A percentile compares a stretch with the other conserved stretches of the same genome.
Conservation (phyloP, 2,888 invertebrate species). For the Nasonia oneida region DNA sequence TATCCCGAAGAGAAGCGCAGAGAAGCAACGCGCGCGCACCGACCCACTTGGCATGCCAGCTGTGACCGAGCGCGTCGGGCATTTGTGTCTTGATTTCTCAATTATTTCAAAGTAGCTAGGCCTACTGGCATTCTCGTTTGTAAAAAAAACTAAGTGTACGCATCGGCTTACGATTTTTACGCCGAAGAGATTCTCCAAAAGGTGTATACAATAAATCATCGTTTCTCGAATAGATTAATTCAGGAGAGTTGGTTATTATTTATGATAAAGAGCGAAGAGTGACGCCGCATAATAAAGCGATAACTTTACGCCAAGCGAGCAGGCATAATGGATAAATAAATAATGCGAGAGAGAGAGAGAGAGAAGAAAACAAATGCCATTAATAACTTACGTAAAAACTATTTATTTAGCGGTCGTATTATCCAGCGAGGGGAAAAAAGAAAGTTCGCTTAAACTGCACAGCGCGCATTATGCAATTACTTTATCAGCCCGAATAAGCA, state of each 20-base stretch:
- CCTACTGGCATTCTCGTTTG: not conserved
- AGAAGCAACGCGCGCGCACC: constrained; percentile 51
- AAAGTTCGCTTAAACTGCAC: not conserved
- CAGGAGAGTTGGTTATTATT: not conserved
- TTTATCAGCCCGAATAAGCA: constrained; percentile 1
- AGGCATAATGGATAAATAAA: not conserved
- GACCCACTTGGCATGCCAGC: constrained; percentile 75
- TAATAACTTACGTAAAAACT: not conserved
- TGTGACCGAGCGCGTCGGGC: constrained; percentile 68
- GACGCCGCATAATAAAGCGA: not conserved
- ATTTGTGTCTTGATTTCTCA: not conserved
- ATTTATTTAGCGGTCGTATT: not conserved
- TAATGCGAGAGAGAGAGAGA: not conserved
- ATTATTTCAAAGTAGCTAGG: not conserved
- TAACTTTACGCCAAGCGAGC: not conserved
- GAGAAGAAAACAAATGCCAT: not conserved
- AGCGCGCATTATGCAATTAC: not conserved
- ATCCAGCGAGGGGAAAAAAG: not conserved
- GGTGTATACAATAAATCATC: not conserved
- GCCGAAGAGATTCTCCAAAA: not conserved
- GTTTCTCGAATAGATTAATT: not conserved
- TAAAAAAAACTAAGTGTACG: not conserved
- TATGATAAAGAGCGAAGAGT: not conserved
- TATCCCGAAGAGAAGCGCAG: constrained; percentile 15
- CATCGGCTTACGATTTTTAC: too few relatives aligned